Percentiles rank a stretch among this genome's conserved stretches.
phyloP scores from a whole-genome alignment of 2,113 vertebrate genomes.

The Himantopus leucocephalus region DNA sequence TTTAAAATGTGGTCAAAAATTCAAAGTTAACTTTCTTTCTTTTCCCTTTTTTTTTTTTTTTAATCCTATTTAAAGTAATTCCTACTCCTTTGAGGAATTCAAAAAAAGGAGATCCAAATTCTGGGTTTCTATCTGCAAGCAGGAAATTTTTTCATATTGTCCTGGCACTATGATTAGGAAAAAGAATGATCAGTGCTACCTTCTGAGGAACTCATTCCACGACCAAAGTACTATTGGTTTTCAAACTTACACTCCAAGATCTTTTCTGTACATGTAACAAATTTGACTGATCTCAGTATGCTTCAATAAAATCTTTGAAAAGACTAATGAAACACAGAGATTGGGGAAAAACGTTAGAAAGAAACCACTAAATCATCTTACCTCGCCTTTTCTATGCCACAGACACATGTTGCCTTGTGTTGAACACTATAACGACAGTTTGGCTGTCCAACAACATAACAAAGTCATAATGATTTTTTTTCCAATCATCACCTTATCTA shows the following conservation, averaged over 20 bases:
- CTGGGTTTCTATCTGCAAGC: neutral
- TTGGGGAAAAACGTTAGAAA: neutral
- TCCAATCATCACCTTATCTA: neutral
- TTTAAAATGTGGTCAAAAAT: too few species aligned
- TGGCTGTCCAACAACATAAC: neutral
- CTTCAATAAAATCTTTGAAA: neutral
- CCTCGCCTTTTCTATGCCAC: neutral
- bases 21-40: too few species aligned
- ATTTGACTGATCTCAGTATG: neutral
- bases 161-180: neutral
- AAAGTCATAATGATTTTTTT: neutral
- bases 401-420: neutral
- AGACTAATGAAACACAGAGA: neutral
- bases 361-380: neutral
- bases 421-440: rapidly evolving
- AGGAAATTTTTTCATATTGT: neutral
- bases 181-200: neutral
- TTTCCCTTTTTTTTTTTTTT: neutral
- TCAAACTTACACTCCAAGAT: neutral
- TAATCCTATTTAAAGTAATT: neutral
- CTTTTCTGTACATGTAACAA: neutral
- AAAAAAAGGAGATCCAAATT: neutral
- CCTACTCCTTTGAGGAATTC: neutral
- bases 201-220: neutral
- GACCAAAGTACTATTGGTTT: neutral